Evolutionary conservation across 2,888 invertebrate genomes (phyloP).

Genomic region (Tiliacea aurago): DNA sequence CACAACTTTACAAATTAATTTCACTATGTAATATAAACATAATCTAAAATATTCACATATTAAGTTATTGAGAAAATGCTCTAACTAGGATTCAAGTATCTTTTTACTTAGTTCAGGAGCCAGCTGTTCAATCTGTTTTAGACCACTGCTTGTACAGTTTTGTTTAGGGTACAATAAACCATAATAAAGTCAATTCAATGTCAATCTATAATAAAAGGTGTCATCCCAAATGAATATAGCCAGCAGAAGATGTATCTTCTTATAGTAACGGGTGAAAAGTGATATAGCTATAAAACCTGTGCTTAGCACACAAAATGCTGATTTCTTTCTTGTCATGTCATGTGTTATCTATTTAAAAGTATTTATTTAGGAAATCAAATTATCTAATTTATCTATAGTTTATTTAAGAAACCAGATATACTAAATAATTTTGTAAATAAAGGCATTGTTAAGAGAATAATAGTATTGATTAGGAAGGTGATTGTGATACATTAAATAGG

Average conservation of each 20-base stretch:
- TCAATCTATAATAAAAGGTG: too few relatives aligned
- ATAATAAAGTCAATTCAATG: neutral
- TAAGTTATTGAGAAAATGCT: too few relatives aligned
- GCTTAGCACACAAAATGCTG: neutral
- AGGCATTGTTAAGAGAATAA: neutral
- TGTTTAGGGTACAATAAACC: neutral
- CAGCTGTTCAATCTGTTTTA: neutral
- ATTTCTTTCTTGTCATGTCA: neutral
- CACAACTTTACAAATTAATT: too few relatives aligned
- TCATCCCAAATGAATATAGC: neutral
- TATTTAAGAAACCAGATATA: neutral
- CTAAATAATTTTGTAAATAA: neutral
- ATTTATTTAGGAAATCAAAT: too few relatives aligned
- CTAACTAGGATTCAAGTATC: neutral
- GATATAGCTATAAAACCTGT: neutral
- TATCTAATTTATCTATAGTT: neutral
- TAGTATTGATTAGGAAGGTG: too few relatives aligned
- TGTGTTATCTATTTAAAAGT: neutral
- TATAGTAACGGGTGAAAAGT: too few relatives aligned
- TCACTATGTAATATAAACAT: too few relatives aligned
- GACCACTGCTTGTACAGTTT: neutral
- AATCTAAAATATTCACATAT: too few relatives aligned
- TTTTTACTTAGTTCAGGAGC: neutral
- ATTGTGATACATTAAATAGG: too few relatives aligned
- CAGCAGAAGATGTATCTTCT: too few relatives aligned